Conservation (phyloP, 2,113 vertebrate genomes). For the Oryzias javanicus region DNA sequence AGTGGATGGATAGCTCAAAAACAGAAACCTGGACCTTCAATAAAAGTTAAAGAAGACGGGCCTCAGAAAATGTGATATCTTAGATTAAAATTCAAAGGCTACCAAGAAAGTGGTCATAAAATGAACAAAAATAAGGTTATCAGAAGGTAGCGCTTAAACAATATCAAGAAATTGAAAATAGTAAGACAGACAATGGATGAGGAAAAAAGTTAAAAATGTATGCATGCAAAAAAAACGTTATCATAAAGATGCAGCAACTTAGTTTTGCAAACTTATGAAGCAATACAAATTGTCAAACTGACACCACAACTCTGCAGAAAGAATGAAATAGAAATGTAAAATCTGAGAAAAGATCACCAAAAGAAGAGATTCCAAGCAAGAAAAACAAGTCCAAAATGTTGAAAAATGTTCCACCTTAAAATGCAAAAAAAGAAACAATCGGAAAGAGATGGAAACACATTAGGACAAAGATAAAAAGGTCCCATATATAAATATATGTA, state of each 20-base stretch:
- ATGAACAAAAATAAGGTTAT: background rate
- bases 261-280: too few relatives aligned
- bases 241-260: too few relatives aligned
- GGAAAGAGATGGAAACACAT: background rate
- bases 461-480: background rate
- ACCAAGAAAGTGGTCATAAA: background rate
- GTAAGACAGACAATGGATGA: too few relatives aligned
- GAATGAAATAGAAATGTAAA: background rate
- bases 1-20: conserved; percentile 8
- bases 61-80: background rate
- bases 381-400: background rate
- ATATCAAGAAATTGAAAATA: too few relatives aligned
- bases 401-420: background rate
- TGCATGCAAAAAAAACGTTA: too few relatives aligned
- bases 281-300: too few relatives aligned
- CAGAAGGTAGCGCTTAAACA: too few relatives aligned
- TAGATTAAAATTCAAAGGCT: background rate
- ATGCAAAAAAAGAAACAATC: background rate
- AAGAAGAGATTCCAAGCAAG: background rate
- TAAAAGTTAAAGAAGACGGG: background rate
- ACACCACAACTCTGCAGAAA: background rate
- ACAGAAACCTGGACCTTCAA: background rate
- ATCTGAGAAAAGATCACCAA: background rate
- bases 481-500: background rate
- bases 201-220: too few relatives aligned